phyloP scores from a whole-genome alignment of 2,113 vertebrate species.

The Cryptomyrus ogoouensis region DNA sequence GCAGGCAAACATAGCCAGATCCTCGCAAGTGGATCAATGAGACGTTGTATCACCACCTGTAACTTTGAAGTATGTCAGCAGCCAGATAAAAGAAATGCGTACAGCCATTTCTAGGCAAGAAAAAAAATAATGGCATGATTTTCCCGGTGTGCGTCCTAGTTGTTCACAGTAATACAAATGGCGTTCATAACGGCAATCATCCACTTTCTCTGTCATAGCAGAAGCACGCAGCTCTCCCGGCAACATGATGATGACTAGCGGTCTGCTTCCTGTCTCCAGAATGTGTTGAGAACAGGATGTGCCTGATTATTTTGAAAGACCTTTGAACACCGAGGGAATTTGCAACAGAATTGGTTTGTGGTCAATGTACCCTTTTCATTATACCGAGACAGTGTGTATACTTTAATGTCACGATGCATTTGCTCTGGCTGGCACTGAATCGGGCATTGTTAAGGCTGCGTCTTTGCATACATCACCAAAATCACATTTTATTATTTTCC shows the following conservation, averaged over 20 bases:
- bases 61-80: neutral
- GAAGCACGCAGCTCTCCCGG: neutral
- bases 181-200: neutral
- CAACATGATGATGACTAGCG: neutral
- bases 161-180: neutral
- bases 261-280: neutral
- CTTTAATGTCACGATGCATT: neutral
- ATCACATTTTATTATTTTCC: neutral
- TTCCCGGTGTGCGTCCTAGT: neutral
- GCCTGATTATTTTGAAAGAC: slow-evolving; percentile 3
- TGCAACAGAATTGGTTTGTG: neutral
- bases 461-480: neutral
- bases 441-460: neutral
- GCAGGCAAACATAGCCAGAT: neutral
- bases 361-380: neutral
- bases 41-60: neutral
- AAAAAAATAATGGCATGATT: neutral
- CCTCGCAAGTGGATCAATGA: no score
- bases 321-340: neutral
- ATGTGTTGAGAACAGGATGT: slow-evolving; percentile 2
- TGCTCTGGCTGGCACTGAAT: neutral
- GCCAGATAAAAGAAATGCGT: neutral
- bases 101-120: neutral
- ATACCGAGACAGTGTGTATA: neutral
- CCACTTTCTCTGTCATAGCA: neutral